phyloP scores from a whole-genome alignment of 2,888 invertebrate species.

The Copidosoma aretas region DNA sequence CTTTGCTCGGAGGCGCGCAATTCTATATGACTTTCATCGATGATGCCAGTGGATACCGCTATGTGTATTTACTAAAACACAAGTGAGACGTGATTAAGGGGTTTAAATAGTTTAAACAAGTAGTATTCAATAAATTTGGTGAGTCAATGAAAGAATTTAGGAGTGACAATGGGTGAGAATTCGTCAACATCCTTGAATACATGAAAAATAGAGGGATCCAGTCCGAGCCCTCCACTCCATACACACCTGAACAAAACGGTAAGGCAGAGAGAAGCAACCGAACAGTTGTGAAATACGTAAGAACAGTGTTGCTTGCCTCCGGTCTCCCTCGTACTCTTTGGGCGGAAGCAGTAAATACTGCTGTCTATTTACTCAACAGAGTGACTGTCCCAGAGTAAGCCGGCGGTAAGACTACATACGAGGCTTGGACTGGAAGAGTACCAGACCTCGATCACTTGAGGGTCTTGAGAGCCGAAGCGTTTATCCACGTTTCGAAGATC shows the following conservation, averaged over 20 bases:
- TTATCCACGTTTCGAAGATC: neutral
- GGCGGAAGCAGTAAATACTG: too few relatives aligned
- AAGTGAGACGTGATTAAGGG: slow-evolving; percentile 26
- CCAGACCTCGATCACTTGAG: neutral
- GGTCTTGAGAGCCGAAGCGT: neutral
- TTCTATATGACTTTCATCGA: too few relatives aligned
- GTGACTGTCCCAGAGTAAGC: neutral
- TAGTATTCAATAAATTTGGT: slow-evolving; percentile 19
- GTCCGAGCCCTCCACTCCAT: too few relatives aligned
- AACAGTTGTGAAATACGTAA: too few relatives aligned
- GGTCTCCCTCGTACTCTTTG: too few relatives aligned
- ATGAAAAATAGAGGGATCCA: too few relatives aligned
- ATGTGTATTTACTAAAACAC: neutral
- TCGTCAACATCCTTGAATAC: too few relatives aligned
- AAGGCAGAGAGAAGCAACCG: too few relatives aligned
- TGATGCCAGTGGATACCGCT: too few relatives aligned
- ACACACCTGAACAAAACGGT: too few relatives aligned
- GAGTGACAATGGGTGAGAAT: slow-evolving; percentile 24
- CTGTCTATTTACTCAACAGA: neutral
- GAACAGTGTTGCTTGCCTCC: too few relatives aligned
- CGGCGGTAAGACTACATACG: neutral
- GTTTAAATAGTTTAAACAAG: slow-evolving; percentile 27
- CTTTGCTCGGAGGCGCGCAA: too few relatives aligned
- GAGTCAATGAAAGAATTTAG: slow-evolving; percentile 15
- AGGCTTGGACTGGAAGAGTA: neutral